Conservation (phyloP, 2,797 vertebrate genomes). For the Fratercula arctica region DNA sequence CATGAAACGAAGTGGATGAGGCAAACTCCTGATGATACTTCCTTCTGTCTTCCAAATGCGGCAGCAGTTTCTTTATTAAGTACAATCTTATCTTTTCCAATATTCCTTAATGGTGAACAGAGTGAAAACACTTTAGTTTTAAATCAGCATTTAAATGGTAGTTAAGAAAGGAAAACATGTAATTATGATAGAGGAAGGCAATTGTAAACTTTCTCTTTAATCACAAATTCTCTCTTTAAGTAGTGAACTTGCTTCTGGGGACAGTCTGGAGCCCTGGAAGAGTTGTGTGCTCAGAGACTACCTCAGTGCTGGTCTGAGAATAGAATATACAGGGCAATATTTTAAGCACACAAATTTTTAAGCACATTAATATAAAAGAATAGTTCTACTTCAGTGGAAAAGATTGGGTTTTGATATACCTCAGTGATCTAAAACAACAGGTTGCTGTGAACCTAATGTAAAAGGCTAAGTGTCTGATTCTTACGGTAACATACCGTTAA, state of each 20-base stretch:
- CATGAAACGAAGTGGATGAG: slow-evolving; percentile 76
- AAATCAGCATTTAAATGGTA: not conserved
- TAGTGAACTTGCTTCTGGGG: not conserved
- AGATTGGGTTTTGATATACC: not conserved
- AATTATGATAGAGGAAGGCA: not conserved
- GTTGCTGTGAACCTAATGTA: not conserved
- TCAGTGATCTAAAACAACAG: not conserved
- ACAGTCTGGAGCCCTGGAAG: not conserved
- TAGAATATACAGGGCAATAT: not conserved
- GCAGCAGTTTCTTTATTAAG: slow-evolving; percentile 63
- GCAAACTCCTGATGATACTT: slow-evolving; percentile 74
- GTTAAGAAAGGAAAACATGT: not conserved
- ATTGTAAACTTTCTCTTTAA: not conserved
- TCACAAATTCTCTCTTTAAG: not conserved
- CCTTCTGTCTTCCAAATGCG: slow-evolving; percentile 58
- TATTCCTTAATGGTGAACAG: slow-evolving; percentile 56
- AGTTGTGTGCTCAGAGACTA: not conserved
- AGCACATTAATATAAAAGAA: not conserved
- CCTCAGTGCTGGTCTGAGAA: not conserved
- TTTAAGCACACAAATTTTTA: not conserved
- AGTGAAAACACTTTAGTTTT: not conserved
- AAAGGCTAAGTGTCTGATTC: not conserved
- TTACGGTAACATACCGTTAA: not conserved
- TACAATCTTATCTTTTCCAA: slow-evolving; percentile 62
- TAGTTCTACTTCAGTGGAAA: not conserved